Conservation (phyloP, 2,113 vertebrate genomes). For the Microcebus murinus region DNA sequence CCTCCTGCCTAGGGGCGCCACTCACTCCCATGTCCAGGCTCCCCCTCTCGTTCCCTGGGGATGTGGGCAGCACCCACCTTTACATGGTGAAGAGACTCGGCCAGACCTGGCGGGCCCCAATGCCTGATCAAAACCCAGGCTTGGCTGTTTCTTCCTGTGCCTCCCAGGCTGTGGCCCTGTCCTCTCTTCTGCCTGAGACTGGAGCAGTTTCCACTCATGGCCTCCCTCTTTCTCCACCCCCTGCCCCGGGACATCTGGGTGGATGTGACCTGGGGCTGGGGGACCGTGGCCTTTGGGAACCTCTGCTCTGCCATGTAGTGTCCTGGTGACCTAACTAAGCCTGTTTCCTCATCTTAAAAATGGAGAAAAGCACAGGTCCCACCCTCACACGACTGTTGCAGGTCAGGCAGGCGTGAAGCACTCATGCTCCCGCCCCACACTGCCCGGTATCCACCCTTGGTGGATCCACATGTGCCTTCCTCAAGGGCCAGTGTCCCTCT, state of each 20-base stretch:
- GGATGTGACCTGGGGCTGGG: not conserved
- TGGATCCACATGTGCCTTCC: not conserved
- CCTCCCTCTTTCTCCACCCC: not conserved
- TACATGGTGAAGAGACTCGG: no score
- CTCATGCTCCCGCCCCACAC: not conserved
- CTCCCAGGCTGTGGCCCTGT: not conserved
- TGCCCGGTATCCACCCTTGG: not conserved
- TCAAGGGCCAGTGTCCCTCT: no score
- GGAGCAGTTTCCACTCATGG: accelerated
- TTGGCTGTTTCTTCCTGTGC: not conserved
- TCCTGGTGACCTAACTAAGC: not conserved
- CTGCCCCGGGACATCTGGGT: not conserved
- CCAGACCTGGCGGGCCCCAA: no score
- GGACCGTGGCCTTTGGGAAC: not conserved
- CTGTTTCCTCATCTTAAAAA: not conserved
- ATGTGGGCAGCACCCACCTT: no score
- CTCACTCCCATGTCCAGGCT: not conserved
- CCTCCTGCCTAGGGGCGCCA: not conserved
- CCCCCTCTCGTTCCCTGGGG: not conserved
- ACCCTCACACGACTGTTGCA: accelerated
- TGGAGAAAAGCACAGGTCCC: not conserved
- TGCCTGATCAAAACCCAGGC: not conserved
- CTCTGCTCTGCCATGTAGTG: not conserved
- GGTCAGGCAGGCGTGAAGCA: not conserved
- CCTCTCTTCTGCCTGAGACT: no score